Percentiles rank a stretch among this genome's conserved stretches.
Evolutionary conservation across 2,888 invertebrate genomes (phyloP).

Genomic region (Phorcus lineatus): DNA sequence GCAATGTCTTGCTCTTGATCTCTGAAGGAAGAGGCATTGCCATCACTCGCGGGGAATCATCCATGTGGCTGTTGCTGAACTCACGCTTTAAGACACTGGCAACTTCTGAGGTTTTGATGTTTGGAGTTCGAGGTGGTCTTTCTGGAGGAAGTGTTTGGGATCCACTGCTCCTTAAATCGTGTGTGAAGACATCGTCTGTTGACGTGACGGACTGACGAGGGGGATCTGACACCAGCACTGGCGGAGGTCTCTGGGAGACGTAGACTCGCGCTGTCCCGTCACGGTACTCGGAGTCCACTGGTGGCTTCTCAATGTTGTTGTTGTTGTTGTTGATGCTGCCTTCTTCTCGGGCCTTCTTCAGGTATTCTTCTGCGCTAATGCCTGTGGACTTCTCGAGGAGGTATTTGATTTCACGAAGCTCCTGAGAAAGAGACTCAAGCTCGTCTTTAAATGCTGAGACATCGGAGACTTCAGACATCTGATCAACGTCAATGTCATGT

Average conservation of each 20-base stretch:
- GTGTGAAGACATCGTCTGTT: not conserved
- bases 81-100: not conserved
- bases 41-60: not conserved
- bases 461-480: constrained; percentile 45
- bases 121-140: not conserved
- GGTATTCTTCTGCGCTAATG: constrained; percentile 37
- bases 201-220: not conserved
- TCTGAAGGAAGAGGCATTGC: not conserved
- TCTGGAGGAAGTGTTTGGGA: not conserved
- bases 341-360: not conserved
- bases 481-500: constrained; percentile 18
- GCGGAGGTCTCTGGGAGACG: not conserved
- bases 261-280: constrained; percentile 3
- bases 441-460: constrained; percentile 42
- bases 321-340: not conserved
- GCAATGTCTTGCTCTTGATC: not conserved
- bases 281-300: not conserved
- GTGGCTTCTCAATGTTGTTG: not conserved
- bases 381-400: constrained; percentile 58
- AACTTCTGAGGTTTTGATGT: constrained; percentile 12
- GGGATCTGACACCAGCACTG: not conserved
- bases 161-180: not conserved
- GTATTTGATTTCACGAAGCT: constrained; percentile 55
- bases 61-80: not conserved
- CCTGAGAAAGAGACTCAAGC: constrained; percentile 52